Evolutionary conservation across 2,888 invertebrate species (phyloP), one percentile per base, ranked within the genome.

Genomic region (Barypeithes pellucidus): DNA sequence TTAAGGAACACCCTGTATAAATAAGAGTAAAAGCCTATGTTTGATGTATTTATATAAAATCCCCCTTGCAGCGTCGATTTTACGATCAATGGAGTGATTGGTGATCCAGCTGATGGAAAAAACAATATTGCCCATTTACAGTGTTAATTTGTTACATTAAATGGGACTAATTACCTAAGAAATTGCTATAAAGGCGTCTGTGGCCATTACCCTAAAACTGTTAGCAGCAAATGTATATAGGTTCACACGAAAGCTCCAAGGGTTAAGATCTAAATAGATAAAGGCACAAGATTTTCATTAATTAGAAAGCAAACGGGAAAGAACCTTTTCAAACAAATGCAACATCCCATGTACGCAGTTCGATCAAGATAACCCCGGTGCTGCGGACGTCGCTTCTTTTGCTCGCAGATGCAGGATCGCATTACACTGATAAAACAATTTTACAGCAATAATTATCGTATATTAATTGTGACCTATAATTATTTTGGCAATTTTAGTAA

Each of bases 201-300:
- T 3, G 3, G 52, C 24, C 14, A 52, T 52, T 52, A 52, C 5
- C 52, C 52, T 22, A 52, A 52, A 52, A 24, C 24, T 24, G 52
- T 52, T 24, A 52, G 24, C 24, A n/a, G 24, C 24, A 52, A 52
- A 16, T 52, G 52, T 52, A 52, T 47, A 47, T 47, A 20, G 22
- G 47, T 20, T 47, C 47, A 47, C 22, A 52, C 24, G 50, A 63
- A 63, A 50, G 18, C 50, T 47, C 11, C 39, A 47, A 52, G 36
- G 50, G 33, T 52, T n/a, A n/a, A 41, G 67, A 57, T 41, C 29
- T 67, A 41, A 57, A 57, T 36, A 67, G 36, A 57, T 54, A 52
- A 41, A 54, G 39, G 16, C 47, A 50, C 65, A 47, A 43, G 43
- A 43, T 65, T 50, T 63, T 36, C 65, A 50, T 65, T 50, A 65